Conservation (phyloP, 2,797 vertebrate species). For the Gobio occitaniae region DNA sequence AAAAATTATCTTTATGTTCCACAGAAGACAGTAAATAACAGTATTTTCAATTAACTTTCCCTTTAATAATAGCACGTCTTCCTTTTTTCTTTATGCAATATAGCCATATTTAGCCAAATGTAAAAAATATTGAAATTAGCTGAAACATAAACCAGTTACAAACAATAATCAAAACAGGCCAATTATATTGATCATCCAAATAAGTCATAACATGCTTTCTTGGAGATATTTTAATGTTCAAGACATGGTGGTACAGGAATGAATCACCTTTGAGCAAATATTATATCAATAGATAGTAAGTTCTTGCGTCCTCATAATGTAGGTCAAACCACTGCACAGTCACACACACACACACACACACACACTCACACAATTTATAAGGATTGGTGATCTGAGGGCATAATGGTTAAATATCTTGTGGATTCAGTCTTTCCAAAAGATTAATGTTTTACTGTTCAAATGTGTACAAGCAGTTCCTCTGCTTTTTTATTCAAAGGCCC, state of each 20-base stretch:
- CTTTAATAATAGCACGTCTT: neutral
- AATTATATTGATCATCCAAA: neutral
- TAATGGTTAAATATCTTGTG: neutral
- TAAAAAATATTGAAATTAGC: neutral
- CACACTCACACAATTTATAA: neutral
- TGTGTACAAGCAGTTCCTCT: neutral
- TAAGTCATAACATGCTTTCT: slow-evolving; percentile 34
- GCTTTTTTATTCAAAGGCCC: slow-evolving; percentile 6
- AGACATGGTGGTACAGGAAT: neutral
- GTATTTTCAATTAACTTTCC: neutral
- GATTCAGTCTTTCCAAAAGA: neutral
- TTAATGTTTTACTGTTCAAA: neutral
- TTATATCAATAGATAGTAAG: neutral
- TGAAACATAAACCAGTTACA: neutral
- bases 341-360: neutral
- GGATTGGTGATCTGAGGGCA: neutral
- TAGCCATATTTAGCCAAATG: neutral
- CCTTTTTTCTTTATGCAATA: neutral
- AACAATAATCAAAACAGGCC: neutral
- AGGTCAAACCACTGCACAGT: neutral
- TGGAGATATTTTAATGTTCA: neutral
- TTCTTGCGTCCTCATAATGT: neutral
- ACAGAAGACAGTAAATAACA: neutral
- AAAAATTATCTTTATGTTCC: neutral
- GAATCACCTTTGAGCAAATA: neutral